Conservation (phyloP, 2,888 invertebrate genomes). For the Limnephilus rhombicus region DNA sequence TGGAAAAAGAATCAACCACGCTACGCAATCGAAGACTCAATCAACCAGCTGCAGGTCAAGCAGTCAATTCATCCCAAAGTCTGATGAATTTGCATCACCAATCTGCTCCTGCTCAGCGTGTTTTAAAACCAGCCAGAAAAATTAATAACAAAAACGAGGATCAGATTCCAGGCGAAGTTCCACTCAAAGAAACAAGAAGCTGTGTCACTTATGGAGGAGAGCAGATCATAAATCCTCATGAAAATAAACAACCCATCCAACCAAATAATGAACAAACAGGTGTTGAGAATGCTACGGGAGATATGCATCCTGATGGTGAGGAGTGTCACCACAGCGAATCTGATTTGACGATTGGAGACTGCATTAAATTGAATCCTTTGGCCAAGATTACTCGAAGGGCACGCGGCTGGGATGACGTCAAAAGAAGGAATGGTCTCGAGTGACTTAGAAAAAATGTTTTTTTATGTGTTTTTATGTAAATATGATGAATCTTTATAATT, state of each 20-base stretch:
- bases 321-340: background rate
- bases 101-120: background rate
- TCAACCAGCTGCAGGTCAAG: background rate
- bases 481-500: background rate
- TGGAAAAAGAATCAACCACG: background rate
- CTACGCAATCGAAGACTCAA: background rate
- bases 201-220: background rate
- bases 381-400: background rate
- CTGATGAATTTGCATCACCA: conserved; percentile 31
- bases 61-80: conserved; percentile 32
- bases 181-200: conserved; percentile 6
- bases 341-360: conserved; percentile 6
- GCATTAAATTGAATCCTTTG: background rate
- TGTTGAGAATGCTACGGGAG: background rate
- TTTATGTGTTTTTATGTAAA: background rate
- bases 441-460: background rate
- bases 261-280: background rate
- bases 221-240: background rate
- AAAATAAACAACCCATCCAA: background rate
- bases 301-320: background rate
- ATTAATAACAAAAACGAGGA: background rate
- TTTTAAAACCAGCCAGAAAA: background rate
- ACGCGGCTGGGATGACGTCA: background rate
- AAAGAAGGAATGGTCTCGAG: conserved; percentile 47
- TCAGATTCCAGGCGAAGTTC: background rate